Evolutionary conservation across 2,888 invertebrate species (phyloP).

Genomic region (Endomychus coccineus): DNA sequence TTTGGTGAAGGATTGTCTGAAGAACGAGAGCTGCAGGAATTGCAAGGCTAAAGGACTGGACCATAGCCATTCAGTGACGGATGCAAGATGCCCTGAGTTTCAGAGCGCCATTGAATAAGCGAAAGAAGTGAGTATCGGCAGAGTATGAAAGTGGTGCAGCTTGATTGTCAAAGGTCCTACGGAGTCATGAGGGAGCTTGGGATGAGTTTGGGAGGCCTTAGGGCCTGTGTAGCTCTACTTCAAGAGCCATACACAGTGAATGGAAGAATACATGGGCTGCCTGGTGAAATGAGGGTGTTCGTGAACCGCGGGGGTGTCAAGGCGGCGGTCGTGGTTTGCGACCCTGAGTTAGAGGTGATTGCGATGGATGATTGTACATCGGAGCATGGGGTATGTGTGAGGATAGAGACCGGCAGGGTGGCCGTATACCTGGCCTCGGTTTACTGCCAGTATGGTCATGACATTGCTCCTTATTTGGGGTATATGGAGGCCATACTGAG

Average conservation of each 20-base stretch:
- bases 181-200: slow-evolving; percentile 17
- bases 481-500: slow-evolving; percentile 10
- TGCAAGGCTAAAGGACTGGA: too few species aligned
- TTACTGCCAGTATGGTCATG: slow-evolving; percentile 15
- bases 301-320: neutral
- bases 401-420: slow-evolving; percentile 16
- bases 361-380: neutral
- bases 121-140: too few species aligned
- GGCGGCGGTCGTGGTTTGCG: slow-evolving; percentile 12
- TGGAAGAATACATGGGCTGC: neutral
- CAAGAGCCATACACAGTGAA: slow-evolving; percentile 2
- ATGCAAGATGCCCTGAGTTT: too few species aligned
- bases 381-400: slow-evolving; percentile 12
- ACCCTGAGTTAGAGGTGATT: neutral
- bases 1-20: too few species aligned
- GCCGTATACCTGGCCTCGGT: slow-evolving; percentile 17
- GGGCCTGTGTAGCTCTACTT: neutral
- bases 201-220: slow-evolving; percentile 2
- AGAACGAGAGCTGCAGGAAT: too few species aligned
- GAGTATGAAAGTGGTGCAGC: too few species aligned
- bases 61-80: too few species aligned
- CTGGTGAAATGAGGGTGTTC: neutral
- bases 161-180: slow-evolving; percentile 3
- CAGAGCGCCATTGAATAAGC: too few species aligned
- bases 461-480: slow-evolving; percentile 5